Evolutionary conservation across 2,797 vertebrate genomes (phyloP), one percentile per base, ranked within the genome.

Genomic region (Hybognathus amarus): DNA sequence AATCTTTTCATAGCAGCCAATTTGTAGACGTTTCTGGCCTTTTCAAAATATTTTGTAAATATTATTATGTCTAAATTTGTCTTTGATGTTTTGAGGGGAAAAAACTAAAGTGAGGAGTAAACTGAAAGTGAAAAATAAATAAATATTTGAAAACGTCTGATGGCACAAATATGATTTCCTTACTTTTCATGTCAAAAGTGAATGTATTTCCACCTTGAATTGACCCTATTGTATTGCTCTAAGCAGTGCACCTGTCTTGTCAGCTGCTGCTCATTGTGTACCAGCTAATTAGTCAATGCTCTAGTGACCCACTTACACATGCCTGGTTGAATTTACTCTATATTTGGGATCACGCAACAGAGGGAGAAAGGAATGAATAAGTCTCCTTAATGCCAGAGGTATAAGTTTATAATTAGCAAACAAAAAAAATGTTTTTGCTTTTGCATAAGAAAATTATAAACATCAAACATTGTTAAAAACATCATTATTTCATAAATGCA

Each of bases 291-390:
- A 92, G 88, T 89, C 88, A 83, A 84, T 88, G 88, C 89, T 90
- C 89, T 85, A 88, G 87, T 92, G 92, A 93, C 91, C 91, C 89
- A 93, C 86, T 91, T 93, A 91, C 88, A 91, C 89, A 89, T 87
- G 90, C 87, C 86, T 88, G 75, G 87, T 88, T 88, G 80, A 92
- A 90, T 83, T n/a, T 73, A 87, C 86, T 87, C 87, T 90, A 89
- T 88, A 89, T 93, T 91, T 93, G 89, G 92, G 89, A 91, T 83
- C 77, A 81, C 84, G 84, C 90, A 89, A 86, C 89, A 87, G 78
- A 87, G 90, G 85, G 84, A 90, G 92, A 7, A 38, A 73, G 27
- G 36, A 40, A 24, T 63, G 5, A 50, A 64, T 11, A 63, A 36
- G 71, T 74, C 3, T 7, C 7, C 47, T 54, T 74, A 38, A 38